Percentiles rank a stretch among this genome's conserved stretches.
Conservation (phyloP, 2,888 invertebrate genomes). For the Odontocolon sp. region DNA sequence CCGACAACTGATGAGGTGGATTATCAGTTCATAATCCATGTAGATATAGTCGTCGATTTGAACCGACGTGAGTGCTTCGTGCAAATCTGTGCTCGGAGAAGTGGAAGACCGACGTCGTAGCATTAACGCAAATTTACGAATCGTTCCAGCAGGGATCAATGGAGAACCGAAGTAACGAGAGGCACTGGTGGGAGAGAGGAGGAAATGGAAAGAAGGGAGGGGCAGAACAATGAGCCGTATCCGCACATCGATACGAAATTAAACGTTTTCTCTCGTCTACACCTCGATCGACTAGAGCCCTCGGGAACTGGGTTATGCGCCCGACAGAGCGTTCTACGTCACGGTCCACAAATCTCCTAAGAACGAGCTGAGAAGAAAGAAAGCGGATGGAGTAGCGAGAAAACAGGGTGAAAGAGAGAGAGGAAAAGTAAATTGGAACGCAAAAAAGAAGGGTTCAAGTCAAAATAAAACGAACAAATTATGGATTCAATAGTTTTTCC, state of each 20-base stretch:
- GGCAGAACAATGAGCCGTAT: slow-evolving; percentile 34
- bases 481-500: background rate
- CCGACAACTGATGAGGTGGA: slow-evolving; percentile 2
- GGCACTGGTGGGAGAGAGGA: background rate
- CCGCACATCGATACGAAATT: slow-evolving; percentile 50
- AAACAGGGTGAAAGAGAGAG: background rate
- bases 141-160: slow-evolving; percentile 28
- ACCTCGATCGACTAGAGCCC: slow-evolving; percentile 49
- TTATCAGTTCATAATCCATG: background rate
- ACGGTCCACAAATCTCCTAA: slow-evolving; percentile 3
- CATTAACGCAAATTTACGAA: slow-evolving; percentile 21
- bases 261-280: slow-evolving; percentile 53
- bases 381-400: slow-evolving; percentile 1
- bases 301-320: slow-evolving; percentile 63
- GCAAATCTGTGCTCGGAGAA: slow-evolving; percentile 45
- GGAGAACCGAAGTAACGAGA: background rate
- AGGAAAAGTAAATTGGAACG: slow-evolving; percentile 15
- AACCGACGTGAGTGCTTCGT: background rate
- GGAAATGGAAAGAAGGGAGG: slow-evolving; percentile 7
- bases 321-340: slow-evolving; percentile 37
- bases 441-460: background rate
- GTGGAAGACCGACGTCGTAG: background rate
- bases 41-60: slow-evolving; percentile 6
- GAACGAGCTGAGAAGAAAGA: background rate
- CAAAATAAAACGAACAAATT: slow-evolving; percentile 1